Conservation (phyloP, 2,888 invertebrate species). For the Tetanocera ferruginea region DNA sequence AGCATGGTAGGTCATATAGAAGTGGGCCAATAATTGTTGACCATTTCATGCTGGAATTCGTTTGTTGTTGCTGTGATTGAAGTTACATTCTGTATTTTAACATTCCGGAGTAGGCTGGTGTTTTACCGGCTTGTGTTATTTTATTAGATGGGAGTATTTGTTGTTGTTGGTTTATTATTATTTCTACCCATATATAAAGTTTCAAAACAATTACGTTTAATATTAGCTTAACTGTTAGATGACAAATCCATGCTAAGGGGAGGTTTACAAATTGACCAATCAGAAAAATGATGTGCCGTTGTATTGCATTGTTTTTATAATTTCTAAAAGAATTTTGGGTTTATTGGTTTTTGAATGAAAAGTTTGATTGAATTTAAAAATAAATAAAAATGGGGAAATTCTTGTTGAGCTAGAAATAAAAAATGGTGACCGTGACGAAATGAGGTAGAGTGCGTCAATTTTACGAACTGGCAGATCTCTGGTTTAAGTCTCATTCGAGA, state of each 20-base stretch:
- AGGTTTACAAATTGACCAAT: conserved; percentile 11
- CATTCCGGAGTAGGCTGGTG: too few relatives aligned
- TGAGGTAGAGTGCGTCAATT: too few relatives aligned
- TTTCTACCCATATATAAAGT: conserved; percentile 11
- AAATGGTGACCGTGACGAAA: too few relatives aligned
- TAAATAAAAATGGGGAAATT: background rate
- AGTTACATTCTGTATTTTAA: background rate
- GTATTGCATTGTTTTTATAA: background rate
- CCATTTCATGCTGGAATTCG: background rate
- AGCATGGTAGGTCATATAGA: background rate
- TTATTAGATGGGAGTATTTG: conserved; percentile 14
- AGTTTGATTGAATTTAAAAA: background rate
- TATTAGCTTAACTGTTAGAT: conserved; percentile 10
- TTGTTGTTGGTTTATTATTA: conserved; percentile 23
- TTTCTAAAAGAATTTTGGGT: background rate
- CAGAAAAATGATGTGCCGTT: background rate
- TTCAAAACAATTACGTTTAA: conserved; percentile 36
- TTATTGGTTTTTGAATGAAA: background rate
- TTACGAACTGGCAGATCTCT: too few relatives aligned
- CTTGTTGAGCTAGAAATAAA: too few relatives aligned
- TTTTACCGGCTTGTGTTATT: too few relatives aligned
- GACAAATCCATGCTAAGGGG: background rate
- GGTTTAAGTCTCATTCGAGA: too few relatives aligned
- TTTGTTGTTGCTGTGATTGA: background rate
- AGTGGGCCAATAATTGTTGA: conserved; percentile 7